Conservation (phyloP, 2,888 invertebrate species). For the Drosophila demipolita region DNA sequence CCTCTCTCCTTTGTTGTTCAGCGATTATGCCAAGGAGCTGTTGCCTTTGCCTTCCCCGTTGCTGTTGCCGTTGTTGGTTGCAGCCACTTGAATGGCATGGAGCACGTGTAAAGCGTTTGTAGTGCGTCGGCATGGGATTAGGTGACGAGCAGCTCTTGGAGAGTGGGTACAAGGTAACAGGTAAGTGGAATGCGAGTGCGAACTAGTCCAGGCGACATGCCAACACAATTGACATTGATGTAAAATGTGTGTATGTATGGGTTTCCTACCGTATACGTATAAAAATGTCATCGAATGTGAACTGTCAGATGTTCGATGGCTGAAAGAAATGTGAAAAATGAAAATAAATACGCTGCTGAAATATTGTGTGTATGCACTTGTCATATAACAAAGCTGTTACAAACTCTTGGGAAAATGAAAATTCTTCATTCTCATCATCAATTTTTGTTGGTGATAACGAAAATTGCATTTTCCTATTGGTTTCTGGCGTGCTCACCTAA, state of each 20-base stretch:
- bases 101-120: constrained; percentile 78
- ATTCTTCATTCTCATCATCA: not conserved
- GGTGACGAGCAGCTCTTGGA: constrained; percentile 41
- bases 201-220: constrained; percentile 62
- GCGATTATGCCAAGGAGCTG: constrained; percentile 78
- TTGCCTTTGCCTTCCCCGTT: constrained; percentile 43
- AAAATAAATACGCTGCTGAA: constrained; percentile 16
- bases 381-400: not conserved
- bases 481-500: not conserved
- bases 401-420: not conserved
- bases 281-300: constrained; percentile 35
- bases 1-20: constrained; percentile 53
- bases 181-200: constrained; percentile 58
- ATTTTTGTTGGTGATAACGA: not conserved
- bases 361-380: constrained; percentile 4
- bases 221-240: constrained; percentile 41
- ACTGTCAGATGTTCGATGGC: constrained; percentile 30
- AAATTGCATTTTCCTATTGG: not conserved
- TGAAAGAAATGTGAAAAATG: constrained; percentile 19
- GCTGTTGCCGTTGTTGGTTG: constrained; percentile 49
- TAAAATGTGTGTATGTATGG: constrained; percentile 9
- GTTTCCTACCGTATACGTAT: not conserved
- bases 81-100: constrained; percentile 73
- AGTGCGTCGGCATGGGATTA: constrained; percentile 78
- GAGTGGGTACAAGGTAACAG: constrained; percentile 32